Evolutionary conservation across 2,888 invertebrate genomes (phyloP).

Genomic region (Globia sparganii): DNA sequence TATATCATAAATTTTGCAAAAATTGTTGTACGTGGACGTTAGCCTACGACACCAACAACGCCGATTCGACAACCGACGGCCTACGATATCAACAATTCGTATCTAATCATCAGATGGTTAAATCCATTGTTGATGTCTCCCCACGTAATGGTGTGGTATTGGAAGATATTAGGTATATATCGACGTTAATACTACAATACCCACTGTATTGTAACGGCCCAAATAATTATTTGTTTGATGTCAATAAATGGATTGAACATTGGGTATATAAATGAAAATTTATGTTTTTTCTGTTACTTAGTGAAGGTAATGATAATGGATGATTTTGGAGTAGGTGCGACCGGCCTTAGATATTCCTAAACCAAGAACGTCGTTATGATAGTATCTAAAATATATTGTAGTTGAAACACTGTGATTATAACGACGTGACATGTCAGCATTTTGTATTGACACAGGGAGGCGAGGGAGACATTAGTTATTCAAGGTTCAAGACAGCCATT

Average conservation of each 20-base stretch:
- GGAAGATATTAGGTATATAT: slow-evolving; percentile 11
- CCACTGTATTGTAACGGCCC: slow-evolving; percentile 7
- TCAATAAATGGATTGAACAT: slow-evolving; percentile 56
- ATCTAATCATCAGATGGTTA: slow-evolving; percentile 42
- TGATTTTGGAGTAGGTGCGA: slow-evolving; percentile 62
- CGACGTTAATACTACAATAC: slow-evolving; percentile 13
- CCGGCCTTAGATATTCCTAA: slow-evolving; percentile 52
- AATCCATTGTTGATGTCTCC: slow-evolving; percentile 34
- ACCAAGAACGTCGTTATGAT: slow-evolving; percentile 68
- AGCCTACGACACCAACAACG: no score
- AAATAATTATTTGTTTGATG: slow-evolving; percentile 39
- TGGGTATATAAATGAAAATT: slow-evolving; percentile 53
- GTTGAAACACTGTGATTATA: slow-evolving; percentile 73
- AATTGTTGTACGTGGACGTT: no score
- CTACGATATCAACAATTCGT: slow-evolving; percentile 38
- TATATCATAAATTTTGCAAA: no score
- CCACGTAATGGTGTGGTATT: slow-evolving; percentile 34
- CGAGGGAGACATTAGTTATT: slow-evolving; percentile 54
- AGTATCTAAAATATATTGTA: slow-evolving; percentile 52
- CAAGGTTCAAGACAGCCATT: slow-evolving; percentile 67
- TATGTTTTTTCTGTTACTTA: slow-evolving; percentile 50
- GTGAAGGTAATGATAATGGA: slow-evolving; percentile 63
- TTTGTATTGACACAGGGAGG: slow-evolving; percentile 58
- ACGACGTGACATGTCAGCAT: slow-evolving; percentile 67
- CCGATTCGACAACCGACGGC: no score